Conservation (phyloP, 2,113 vertebrate species). For the Archocentrus centrarchus region DNA sequence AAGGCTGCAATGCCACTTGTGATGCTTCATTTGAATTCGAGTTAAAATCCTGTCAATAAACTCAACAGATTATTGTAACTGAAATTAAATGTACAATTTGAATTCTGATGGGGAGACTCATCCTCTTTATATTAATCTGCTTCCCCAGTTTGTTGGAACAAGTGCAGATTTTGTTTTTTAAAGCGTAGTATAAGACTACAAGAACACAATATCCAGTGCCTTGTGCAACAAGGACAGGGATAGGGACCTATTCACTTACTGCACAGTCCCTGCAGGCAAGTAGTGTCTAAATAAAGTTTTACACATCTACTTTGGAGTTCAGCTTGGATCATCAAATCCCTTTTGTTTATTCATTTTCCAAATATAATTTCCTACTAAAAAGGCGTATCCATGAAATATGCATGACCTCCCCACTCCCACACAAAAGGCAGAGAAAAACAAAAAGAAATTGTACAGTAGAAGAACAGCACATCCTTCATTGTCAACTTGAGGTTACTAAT, state of each 20-base stretch:
- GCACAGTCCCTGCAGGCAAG: background rate
- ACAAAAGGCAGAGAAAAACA: background rate
- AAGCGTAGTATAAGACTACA: background rate
- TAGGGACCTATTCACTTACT: background rate
- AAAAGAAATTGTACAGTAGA: background rate
- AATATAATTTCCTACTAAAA: slow-evolving; percentile 1
- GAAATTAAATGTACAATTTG: background rate
- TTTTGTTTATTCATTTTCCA: slow-evolving; percentile 10
- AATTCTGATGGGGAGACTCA: background rate
- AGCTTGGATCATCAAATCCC: background rate
- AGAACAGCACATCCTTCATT: background rate
- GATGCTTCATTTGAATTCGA: too few species aligned
- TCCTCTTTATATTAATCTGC: background rate
- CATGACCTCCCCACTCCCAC: slow-evolving; percentile 1
- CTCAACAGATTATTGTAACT: too few species aligned
- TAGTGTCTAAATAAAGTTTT: background rate
- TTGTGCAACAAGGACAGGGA: background rate
- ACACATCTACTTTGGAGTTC: background rate
- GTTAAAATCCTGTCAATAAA: too few species aligned
- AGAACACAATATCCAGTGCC: background rate
- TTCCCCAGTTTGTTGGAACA: background rate
- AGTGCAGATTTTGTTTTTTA: too few species aligned
- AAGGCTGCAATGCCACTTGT: background rate
- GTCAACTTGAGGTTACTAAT: background rate
- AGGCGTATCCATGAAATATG: background rate